Base-by-base conservation (phyloP, 1,140 invertebrate genomes). In the Paramacrobiotus metropolitanus region DNA sequence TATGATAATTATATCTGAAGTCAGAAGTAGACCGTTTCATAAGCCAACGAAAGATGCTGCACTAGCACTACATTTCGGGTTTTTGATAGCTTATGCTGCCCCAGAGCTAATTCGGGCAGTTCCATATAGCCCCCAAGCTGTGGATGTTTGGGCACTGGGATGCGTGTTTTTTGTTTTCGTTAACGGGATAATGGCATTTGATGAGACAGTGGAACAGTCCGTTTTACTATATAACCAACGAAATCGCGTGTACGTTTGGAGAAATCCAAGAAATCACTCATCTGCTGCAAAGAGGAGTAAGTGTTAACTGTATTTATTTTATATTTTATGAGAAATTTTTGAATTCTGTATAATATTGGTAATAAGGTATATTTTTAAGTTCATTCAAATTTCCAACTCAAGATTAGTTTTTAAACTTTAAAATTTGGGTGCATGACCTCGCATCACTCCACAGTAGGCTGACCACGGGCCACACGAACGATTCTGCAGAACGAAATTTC, bases 101-200 rank as follows among this genome's bases (percentile, higher is more conserved):
- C 48, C 48, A 9, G 48, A 55, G 24, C 48, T 55, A 9, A 55
- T 55, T 4, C 48, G 48, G 24, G 48, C 48, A 24, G 48, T 55
- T 55, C 48, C 48, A 9, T 55, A 55, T 24, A 55, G 48, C 24
- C 48, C 48, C 4, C 48, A 55, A 55, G 48, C 48, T 18, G 48
- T 55, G 4, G 48, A 55, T 24, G 24, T 55, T 55, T 55, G 48
- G 48, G 48, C 48, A 18, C 4, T 55, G 48, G 48, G 48, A 18
- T 55, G 48, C 24, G 48, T 55, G 15, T 55, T 55, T 24, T 55
- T 55, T 24, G 48, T 55, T 4, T 55, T 55, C 24, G 48, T 55
- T 24, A 55, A 55, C 24, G 48, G 48, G 9, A 55, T 55, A 4
- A 55, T 55, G 48, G 48, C 48, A 4, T 55, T 55, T 24, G 48